phyloP scores from a whole-genome alignment of 2,113 vertebrate genomes.

The Loxodonta africana region DNA sequence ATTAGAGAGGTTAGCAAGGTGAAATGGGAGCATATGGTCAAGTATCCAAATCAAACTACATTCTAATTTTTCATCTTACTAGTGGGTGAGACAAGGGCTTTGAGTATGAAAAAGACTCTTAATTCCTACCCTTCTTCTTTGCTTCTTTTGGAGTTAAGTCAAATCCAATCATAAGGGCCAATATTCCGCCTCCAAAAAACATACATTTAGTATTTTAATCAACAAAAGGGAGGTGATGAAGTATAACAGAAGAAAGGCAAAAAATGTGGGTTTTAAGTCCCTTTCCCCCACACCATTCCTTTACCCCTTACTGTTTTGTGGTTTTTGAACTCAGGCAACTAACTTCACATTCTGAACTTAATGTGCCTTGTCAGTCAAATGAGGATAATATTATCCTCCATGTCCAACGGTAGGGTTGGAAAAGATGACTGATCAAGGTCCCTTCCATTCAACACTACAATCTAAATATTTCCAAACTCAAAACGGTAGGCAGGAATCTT shows the following conservation, averaged over 20 bases:
- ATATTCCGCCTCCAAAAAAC: background rate
- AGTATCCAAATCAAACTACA: constrained; percentile 25
- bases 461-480: constrained; percentile 45
- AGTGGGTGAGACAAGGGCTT: background rate
- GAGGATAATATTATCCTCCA: background rate
- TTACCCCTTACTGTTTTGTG: background rate
- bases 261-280: constrained; percentile 7
- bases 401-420: background rate
- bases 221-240: constrained; percentile 44
- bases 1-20: constrained; percentile 8
- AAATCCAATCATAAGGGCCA: background rate
- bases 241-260: background rate
- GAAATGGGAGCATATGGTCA: constrained; percentile 1
- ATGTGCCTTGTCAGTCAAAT: constrained; percentile 29
- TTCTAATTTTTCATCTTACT: constrained; percentile 44
- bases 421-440: constrained; percentile 22
- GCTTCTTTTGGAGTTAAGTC: constrained; percentile 25
- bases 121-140: constrained; percentile 25
- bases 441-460: background rate
- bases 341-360: constrained; percentile 61
- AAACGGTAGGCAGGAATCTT: constrained; percentile 52
- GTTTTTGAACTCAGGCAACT: background rate
- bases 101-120: constrained; percentile 20
- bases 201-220: constrained; percentile 9
- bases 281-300: background rate